Evolutionary conservation across 2,888 invertebrate genomes (phyloP).

Genomic region (Dicyrtoma fusca): DNA sequence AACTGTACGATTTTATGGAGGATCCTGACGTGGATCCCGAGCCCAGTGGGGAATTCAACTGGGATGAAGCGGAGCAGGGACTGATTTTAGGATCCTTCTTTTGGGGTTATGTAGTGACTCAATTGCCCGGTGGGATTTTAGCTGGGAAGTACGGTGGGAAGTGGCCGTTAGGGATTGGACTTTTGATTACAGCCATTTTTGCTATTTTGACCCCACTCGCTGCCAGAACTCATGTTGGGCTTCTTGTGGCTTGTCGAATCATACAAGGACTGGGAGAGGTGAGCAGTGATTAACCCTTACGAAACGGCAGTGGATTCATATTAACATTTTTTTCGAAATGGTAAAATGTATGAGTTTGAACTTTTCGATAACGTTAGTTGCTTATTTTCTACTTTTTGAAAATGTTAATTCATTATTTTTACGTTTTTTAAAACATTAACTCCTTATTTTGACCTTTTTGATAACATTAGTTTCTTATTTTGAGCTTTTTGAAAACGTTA

Average conservation of each 20-base stretch:
- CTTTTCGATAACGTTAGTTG: too few species aligned
- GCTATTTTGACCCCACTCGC: conserved; percentile 79
- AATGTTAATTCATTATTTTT: too few species aligned
- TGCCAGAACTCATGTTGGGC: conserved; percentile 69
- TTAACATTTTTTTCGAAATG: too few species aligned
- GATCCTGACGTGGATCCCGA: neutral
- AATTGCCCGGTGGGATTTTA: conserved; percentile 79
- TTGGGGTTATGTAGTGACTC: conserved; percentile 82
- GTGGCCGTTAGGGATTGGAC: conserved; percentile 78
- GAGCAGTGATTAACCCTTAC: neutral
- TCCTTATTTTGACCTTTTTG: too few species aligned
- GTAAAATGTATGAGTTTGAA: too few species aligned
- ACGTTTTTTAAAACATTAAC: too few species aligned
- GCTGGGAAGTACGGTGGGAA: conserved; percentile 84
- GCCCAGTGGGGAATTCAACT: conserved; percentile 34
- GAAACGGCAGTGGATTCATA: too few species aligned
- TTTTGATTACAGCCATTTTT: conserved; percentile 79
- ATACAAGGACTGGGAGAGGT: conserved; percentile 80
- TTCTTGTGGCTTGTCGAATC: conserved; percentile 73
- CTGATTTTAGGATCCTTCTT: conserved; percentile 67
- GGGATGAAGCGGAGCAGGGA: conserved; percentile 45
- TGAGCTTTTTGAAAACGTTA: too few species aligned
- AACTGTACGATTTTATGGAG: neutral
- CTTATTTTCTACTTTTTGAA: too few species aligned
- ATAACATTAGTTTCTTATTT: too few species aligned